phyloP scores from a whole-genome alignment of 2,113 vertebrate species.

The Pardalotus punctatus region DNA sequence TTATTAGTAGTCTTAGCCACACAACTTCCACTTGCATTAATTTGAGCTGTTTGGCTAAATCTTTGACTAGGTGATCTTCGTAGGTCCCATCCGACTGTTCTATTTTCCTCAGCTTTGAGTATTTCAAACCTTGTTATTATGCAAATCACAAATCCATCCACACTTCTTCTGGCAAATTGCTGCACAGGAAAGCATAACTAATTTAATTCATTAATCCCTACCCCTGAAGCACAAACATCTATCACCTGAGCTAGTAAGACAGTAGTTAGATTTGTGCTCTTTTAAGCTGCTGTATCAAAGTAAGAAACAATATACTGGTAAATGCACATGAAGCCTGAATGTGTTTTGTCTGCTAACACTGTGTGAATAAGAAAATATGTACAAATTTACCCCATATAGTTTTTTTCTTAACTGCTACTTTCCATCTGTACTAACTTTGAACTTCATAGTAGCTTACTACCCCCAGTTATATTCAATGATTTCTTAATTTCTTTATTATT shows the following conservation, averaged over 20 bases:
- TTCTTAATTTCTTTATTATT: background rate
- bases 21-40: background rate
- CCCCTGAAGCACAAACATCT: background rate
- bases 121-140: background rate
- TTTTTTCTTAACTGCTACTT: background rate
- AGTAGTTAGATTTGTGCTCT: background rate
- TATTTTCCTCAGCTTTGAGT: background rate
- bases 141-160: background rate
- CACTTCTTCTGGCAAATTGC: background rate
- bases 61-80: background rate
- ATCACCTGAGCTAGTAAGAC: background rate
- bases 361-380: background rate
- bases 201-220: background rate
- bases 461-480: background rate
- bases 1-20: background rate
- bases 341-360: background rate
- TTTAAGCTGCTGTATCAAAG: background rate
- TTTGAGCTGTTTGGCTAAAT: background rate
- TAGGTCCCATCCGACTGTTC: background rate
- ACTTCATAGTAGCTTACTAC: background rate
- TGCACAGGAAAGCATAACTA: background rate
- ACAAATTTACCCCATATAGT: background rate
- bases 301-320: background rate
- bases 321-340: background rate
- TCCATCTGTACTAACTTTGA: background rate